These are phyloP conservation scores for Theodoxus fluviatilis DNA, from an alignment of 2,888 invertebrate species.

Conservation along the genomic window DNA sequence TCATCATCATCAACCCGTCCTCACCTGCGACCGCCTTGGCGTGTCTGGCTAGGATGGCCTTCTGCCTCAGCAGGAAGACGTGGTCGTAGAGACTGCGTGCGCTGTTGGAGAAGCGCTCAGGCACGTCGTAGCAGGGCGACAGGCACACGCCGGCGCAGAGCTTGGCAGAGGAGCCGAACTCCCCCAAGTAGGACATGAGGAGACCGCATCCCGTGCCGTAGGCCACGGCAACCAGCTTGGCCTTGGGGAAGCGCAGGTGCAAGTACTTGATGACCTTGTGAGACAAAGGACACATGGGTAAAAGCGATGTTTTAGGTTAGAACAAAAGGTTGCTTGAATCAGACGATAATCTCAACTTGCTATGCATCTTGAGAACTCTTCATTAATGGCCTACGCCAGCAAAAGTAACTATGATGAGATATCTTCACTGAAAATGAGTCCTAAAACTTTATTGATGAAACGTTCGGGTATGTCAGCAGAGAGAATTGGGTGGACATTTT, in stretches of 20 bases:
- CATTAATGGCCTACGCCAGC: too few relatives aligned
- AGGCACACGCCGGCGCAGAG: constrained; percentile 49
- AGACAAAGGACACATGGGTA: too few relatives aligned
- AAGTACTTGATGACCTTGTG: constrained; percentile 55
- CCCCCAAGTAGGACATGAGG: constrained; percentile 59
- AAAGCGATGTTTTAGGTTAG: too few relatives aligned
- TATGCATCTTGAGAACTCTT: too few relatives aligned
- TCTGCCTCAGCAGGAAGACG: constrained; percentile 42
- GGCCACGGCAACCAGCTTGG: constrained; percentile 48
- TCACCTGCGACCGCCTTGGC: constrained; percentile 46
- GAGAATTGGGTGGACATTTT: too few relatives aligned
- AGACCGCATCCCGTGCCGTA: constrained; percentile 54
- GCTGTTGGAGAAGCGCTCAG: constrained; percentile 36
- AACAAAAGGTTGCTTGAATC: too few relatives aligned
- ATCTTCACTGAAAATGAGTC: too few relatives aligned
- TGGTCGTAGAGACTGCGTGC: constrained; percentile 48
- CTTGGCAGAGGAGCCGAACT: constrained; percentile 56
- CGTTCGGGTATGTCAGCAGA: too few relatives aligned
- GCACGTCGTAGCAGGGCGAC: constrained; percentile 55
- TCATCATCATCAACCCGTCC: too few relatives aligned
- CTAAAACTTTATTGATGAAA: too few relatives aligned
- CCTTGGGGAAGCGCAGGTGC: constrained; percentile 41
- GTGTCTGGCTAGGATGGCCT: constrained; percentile 44
- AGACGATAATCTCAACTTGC: too few relatives aligned
- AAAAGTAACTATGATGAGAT: too few relatives aligned